These are phyloP conservation scores for Emydocephalus ijimae DNA, from an alignment of 2,113 vertebrate species.

Conservation along the genomic window DNA sequence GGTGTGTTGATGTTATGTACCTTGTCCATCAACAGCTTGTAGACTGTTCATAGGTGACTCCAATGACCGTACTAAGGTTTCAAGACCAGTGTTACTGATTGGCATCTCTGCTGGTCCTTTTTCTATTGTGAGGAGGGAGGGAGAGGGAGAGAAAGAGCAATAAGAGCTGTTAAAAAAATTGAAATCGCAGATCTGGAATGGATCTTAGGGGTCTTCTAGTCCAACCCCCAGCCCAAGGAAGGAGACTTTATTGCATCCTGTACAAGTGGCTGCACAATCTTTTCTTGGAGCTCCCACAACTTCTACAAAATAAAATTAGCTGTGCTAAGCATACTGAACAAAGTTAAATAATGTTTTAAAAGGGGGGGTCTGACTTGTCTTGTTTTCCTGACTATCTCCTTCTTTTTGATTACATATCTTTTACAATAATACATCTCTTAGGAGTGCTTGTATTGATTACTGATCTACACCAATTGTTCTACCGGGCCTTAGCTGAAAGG, in stretches of 20 bases:
- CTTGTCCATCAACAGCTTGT: fast-evolving
- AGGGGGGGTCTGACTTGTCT: not conserved
- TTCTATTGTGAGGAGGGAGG: not conserved
- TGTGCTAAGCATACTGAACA: not conserved
- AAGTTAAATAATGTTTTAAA: not conserved
- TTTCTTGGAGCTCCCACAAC: not conserved
- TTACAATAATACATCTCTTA: not conserved
- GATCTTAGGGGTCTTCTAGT: not conserved
- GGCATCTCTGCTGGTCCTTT: not conserved
- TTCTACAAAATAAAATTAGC: not conserved
- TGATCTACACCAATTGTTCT: not conserved
- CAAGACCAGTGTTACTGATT: not conserved
- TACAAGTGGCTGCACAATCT: not conserved
- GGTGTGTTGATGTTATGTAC: not conserved
- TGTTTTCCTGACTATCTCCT: not conserved
- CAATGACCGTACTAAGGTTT: not conserved
- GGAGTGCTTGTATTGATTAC: not conserved
- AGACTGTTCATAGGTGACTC: not conserved
- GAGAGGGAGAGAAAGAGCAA: not conserved
- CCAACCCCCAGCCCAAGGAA: not conserved
- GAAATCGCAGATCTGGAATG: not conserved
- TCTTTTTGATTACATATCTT: not conserved
- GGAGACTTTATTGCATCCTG: not conserved
- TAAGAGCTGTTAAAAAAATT: not conserved
- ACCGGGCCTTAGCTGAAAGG: not conserved